Evolutionary conservation across 2,888 invertebrate genomes (phyloP), one percentile per base, ranked within the genome.

Genomic region (Dichetophora obliterata): DNA sequence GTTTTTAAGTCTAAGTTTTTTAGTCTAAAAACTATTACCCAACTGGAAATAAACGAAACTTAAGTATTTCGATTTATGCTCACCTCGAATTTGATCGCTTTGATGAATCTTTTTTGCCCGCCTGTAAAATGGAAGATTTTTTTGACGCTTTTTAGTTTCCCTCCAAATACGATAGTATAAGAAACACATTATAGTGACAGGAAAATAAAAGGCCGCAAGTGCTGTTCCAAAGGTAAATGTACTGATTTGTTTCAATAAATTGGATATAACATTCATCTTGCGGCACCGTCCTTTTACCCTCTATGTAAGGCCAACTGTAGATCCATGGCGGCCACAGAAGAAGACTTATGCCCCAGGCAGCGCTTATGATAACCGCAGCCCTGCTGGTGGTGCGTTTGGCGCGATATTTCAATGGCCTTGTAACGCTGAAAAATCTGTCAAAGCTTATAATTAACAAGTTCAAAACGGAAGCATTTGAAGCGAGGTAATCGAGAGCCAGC

Each of bases 261-360:
- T 99, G 99, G 85, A 99, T 98, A 90, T 98, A 98, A 90, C 99
- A 99, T 90, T 96, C 94, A 86, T 94, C 91, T 76, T 94, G 93
- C 72, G 97, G 97, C 82, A 98, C 97, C 22, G 97, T 97, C 80
- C 98, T 92, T 88, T 95, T 93, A 71, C 97, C 98, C 90, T 99
- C 98, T 83, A 99, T 97, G 88, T 98, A 96, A 70, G 99, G 99
- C 98, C 98, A 99, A 82, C 96, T 95, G 91, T 98, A 97, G 86
- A 99, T 99, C 98, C 98, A 99, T 3, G 99, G 99, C 19, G 98
- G 98, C 99, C 99, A 99, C 77, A 99, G 91, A 77, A 98, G 90
- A 81, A 97, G 90, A 81, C 98, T 98, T 83, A 99, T 95, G 72
- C 97, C 95, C 98, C 99, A 99, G 72, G 98, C 98, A 84, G 94